Base-by-base conservation (phyloP, 2,113 vertebrate genomes). In the Amia ocellicauda region DNA sequence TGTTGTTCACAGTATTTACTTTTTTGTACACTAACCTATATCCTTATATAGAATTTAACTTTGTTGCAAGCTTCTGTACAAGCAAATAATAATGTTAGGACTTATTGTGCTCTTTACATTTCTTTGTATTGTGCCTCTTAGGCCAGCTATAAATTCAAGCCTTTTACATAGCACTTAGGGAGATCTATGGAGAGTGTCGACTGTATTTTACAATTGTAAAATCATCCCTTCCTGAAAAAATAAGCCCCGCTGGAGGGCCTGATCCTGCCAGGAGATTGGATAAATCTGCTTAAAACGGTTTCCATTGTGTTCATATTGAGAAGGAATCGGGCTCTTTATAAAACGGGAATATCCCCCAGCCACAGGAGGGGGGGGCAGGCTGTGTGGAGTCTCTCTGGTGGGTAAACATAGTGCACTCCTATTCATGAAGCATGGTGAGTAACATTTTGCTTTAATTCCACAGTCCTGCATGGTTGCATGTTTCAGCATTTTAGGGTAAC, bases 231-330 rank as follows among this genome's bases (percentile, higher is more conserved):
- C 28, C 58, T 62, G 47, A 62, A 43, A 40, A 63, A 22, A 57
- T 62, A 43, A 65, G 53, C 58, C 31, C 14, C 22, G 28, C 52
- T n/a, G 28, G 13, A 40, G 40, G 63, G 57, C 52, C 70, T 60
- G 41, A 68, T 31, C 31, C 17, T 36, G 24, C 27, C 41, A 49
- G 57, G 3, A 41, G 43, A 60, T 68, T 28, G 14, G 26, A 31
- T 56, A 47, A 72, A 61, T 29, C 58, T 19, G 64, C 57, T 64
- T 59, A 41, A 58, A 58, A 36, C 29, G 27, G 42, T 43, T 58
- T 45, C 53, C 20, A 49, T 31, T 64, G 31, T 31, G 49, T 2
- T 22, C 27, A 19, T 26, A 17, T 20, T 36, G 27, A 28, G n/a
- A 16, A 17, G 16, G 24, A 28, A 20, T 31, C 31, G 11, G 55